A percentile compares a stretch with the other conserved stretches of the same genome.
phyloP scores from a whole-genome alignment of 2,888 invertebrate species.

The Leptura quadrifasciata region DNA sequence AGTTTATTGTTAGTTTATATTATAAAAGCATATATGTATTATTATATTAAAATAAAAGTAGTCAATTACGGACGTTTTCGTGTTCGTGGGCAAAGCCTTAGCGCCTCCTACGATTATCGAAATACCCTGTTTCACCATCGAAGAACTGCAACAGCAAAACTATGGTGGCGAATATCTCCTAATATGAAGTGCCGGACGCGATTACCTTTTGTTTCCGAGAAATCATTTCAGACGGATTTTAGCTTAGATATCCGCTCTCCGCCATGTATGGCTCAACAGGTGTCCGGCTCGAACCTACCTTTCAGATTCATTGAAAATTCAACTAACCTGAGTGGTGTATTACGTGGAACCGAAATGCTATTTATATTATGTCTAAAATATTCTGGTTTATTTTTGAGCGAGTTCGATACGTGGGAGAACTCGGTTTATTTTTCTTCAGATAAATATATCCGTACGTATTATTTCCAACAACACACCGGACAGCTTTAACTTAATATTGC shows the following conservation, averaged over 20 bases:
- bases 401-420: conserved; percentile 31
- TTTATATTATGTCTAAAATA: conserved; percentile 30
- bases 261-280: conserved; percentile 11
- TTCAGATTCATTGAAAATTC: conserved; percentile 21
- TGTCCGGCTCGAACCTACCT: not conserved
- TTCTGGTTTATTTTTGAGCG: conserved; percentile 22
- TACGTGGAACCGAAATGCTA: conserved; percentile 4
- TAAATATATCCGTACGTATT: conserved; percentile 25
- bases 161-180: not conserved
- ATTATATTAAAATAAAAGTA: too few species aligned
- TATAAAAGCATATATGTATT: too few species aligned
- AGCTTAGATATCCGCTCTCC: conserved; percentile 1
- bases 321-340: not conserved
- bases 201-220: conserved; percentile 21
- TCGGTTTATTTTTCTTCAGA: conserved; percentile 13
- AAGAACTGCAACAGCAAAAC: conserved; percentile 6
- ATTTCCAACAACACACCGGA: conserved; percentile 13
- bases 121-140: too few species aligned
- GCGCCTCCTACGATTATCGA: too few species aligned
- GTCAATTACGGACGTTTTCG: too few species aligned
- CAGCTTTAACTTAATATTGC: not conserved
- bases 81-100: too few species aligned
- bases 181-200: conserved; percentile 7
- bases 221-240: conserved; percentile 18
- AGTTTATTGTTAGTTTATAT: too few species aligned